Conservation (phyloP, 2,113 vertebrate genomes). For the Pterocles burchelli region DNA sequence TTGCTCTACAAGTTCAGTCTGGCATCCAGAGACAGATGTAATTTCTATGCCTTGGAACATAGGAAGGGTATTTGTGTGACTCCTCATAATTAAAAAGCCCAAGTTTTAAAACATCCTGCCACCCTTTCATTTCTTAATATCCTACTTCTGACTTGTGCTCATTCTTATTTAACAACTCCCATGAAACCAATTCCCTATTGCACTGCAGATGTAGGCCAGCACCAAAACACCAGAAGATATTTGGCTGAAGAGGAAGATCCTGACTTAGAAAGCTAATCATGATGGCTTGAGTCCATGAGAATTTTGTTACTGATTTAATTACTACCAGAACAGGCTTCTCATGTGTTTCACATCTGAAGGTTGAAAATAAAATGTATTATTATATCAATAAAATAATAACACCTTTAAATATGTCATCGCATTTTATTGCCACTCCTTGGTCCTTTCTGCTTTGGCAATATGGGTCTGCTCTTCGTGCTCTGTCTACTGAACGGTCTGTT, state of each 20-base stretch:
- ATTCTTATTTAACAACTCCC: neutral
- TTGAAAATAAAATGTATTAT: neutral
- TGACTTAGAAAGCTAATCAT: neutral
- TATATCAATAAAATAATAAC: neutral
- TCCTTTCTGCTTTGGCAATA: neutral
- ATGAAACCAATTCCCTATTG: neutral
- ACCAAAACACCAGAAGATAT: neutral
- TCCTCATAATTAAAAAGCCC: neutral
- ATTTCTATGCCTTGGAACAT: neutral
- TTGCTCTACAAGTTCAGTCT: neutral
- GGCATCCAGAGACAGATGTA: neutral
- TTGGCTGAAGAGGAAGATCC: neutral
- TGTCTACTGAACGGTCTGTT: neutral
- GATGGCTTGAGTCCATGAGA: neutral
- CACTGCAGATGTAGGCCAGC: neutral
- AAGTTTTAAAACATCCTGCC: neutral
- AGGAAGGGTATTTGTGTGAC: neutral
- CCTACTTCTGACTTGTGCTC: neutral
- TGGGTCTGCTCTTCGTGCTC: neutral
- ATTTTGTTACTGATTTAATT: neutral
- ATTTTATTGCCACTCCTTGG: neutral
- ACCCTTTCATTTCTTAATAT: neutral
- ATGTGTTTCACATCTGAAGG: neutral
- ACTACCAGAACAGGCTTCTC: neutral
- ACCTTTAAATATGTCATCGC: neutral